Base-by-base conservation (phyloP, 2,113 vertebrate species). In the Dryoscopus gambensis region DNA sequence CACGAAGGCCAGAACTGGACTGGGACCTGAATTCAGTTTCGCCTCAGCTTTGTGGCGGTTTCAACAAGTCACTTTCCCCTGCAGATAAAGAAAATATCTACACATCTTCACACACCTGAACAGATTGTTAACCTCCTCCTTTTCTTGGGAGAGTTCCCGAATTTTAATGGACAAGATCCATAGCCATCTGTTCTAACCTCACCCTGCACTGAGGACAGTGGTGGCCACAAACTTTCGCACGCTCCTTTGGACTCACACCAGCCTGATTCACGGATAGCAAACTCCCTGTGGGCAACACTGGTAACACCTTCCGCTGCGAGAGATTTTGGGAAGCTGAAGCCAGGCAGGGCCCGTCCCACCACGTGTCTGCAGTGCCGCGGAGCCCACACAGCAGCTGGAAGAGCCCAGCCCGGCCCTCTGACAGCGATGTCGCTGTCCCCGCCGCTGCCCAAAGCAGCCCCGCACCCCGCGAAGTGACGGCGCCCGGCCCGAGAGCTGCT, bases 351-450 rank as follows among this genome's bases (percentile, higher is more conserved):
- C 22, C 9, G 50, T 64, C 42, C 35, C 57, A 31, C 35, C 50
- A 22, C 17, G 37, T 44, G 68, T 17, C 7, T 33, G 67, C 57
- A 10, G 3, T 10, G 42, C 2, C 3, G 11, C 55, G 46, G 37
- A 49, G 28, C 18, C 8, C n/a, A 10, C 6, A 1, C 4, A 3
- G 15, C 62, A 7, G 37, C 71, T 18, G 40, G 7, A 23, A 37
- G 27, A 28, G 46, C 67, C 1, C 49, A 44, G 44, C 24, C 1
- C 79, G 23, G 37, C 67, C 1, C 49, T 14, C 25, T 2, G 4
- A 10, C 40, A 1, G 3, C 39, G 23, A 14, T 10, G 31, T 5
- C 31, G 0, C 56, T 2, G 1, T 27, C 10, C n/a, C 7, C 1
- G 2, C 3, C 6, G 3, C 5, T 1, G 4, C 5, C 46, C 5